Percentiles rank a stretch among this genome's conserved stretches.
These are phyloP conservation scores for Diaperis boleti DNA, from an alignment of 2,888 invertebrate species.

Conservation along the genomic window DNA sequence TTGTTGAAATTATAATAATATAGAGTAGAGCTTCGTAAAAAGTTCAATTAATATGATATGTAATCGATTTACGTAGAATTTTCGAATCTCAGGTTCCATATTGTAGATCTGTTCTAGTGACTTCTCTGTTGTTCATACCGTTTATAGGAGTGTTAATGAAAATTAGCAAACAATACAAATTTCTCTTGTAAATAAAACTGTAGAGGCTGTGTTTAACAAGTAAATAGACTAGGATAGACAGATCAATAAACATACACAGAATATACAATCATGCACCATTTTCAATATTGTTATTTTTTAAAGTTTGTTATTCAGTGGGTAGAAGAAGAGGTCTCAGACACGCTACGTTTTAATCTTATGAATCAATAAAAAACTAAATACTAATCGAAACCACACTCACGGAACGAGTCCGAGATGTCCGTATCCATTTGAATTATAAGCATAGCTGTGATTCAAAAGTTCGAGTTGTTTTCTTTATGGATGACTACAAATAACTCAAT, in stretches of 20 bases:
- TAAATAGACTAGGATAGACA: slow-evolving; percentile 21
- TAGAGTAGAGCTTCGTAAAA: slow-evolving; percentile 14
- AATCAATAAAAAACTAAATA: slow-evolving; percentile 16
- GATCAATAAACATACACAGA: slow-evolving; percentile 16
- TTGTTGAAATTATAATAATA: slow-evolving; percentile 9
- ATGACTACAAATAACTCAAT: slow-evolving; percentile 23
- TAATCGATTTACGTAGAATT: slow-evolving; percentile 5
- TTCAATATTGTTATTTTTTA: slow-evolving; percentile 37
- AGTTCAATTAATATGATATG: slow-evolving; percentile 21
- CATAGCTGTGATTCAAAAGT: slow-evolving; percentile 48
- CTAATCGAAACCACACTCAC: neutral
- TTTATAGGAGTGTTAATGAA: slow-evolving; percentile 13
- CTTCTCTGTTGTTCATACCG: slow-evolving; percentile 1
- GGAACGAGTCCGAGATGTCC: slow-evolving; percentile 24
- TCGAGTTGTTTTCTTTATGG: slow-evolving; percentile 36
- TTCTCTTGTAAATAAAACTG: slow-evolving; percentile 15
- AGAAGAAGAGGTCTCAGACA: slow-evolving; percentile 20
- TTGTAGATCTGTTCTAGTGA: slow-evolving; percentile 16
- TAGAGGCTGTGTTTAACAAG: slow-evolving; percentile 38
- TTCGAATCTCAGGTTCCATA: slow-evolving; percentile 41
- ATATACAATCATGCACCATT: slow-evolving; percentile 40
- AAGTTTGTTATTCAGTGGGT: slow-evolving; percentile 38
- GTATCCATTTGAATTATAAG: slow-evolving; percentile 44
- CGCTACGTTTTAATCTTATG: slow-evolving; percentile 18
- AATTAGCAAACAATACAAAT: neutral